Percentiles rank a stretch among this genome's conserved stretches.
These are phyloP conservation scores for Leucozona laternaria DNA, from an alignment of 2,888 invertebrate genomes.

Conservation along the genomic window DNA sequence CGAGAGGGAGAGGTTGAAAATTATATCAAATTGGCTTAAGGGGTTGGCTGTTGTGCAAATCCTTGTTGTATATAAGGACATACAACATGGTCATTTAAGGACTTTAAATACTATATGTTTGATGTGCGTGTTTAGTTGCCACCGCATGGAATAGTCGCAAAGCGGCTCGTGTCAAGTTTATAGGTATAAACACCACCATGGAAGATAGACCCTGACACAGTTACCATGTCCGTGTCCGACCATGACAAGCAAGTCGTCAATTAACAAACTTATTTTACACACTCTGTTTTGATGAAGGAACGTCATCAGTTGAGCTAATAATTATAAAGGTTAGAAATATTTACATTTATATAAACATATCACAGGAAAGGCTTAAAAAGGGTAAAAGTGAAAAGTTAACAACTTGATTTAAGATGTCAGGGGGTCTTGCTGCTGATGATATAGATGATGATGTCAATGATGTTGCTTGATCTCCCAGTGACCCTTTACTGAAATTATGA, in stretches of 20 bases:
- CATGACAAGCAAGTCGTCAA: slow-evolving; percentile 42
- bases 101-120: not conserved
- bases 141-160: not conserved
- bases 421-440: not conserved
- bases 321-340: not conserved
- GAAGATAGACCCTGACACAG: slow-evolving; percentile 28
- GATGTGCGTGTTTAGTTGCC: slow-evolving; percentile 26
- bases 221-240: slow-evolving; percentile 15
- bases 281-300: not conserved
- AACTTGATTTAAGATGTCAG: slow-evolving; percentile 2
- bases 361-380: not conserved
- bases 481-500: not conserved
- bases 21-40: not conserved
- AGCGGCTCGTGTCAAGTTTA: slow-evolving; percentile 3
- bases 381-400: not conserved
- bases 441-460: not conserved
- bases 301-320: slow-evolving; percentile 6
- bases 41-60: not conserved
- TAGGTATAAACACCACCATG: slow-evolving; percentile 1
- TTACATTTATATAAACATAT: not conserved
- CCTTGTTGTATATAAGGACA: slow-evolving; percentile 22
- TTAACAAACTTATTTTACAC: not conserved
- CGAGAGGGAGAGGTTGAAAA: not conserved
- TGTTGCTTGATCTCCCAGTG: not conserved
- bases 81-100: slow-evolving; percentile 16